Base-by-base conservation (phyloP, 1,140 invertebrate species). In the Drosophila pectinifera region DNA sequence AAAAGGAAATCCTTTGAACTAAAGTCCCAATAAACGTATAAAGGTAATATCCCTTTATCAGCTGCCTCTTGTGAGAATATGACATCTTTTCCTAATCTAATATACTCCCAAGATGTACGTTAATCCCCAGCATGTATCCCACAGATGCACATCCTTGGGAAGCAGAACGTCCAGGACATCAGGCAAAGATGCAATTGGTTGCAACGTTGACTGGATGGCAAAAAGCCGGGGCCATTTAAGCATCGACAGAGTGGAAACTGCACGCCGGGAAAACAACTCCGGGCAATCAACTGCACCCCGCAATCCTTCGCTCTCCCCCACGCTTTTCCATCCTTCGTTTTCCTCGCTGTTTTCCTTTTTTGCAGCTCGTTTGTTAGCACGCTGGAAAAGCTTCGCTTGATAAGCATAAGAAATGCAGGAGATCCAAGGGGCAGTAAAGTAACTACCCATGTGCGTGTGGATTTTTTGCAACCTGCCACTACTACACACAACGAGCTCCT, bases 231-330 rank as follows among this genome's bases (percentile, higher is more conserved):
- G 41, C 58, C 56, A 41, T 53, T 78, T 95, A 96, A 79, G 93
- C 95, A 41, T 97, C 97, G 82, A 91, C 95, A 22, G 93, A 93
- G 67, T 94, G 94, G 84, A 92, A 80, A 58, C 38, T 70, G 62
- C 31, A 55, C 11, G 46, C 54, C 62, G 77, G 58, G 65, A 83
- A 83, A 83, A 83, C 76, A 84, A 65, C 73, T 73, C 49, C 31
- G 45, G 73, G 81, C 81, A 85, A 77, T 77, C 70, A 65, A 70
- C 24, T 57, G 20, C 38, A 39, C 53, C 61, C 48, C 39, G n/a
- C 31, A 18, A 39, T 42, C 24, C 24, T 11, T 26, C 31, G 26
- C 28, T 8, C 13, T 55, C 51, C 39, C n/a, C 2, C n/a, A 31
- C 28, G 26, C 28, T 22, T 26, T 31, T 59, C 20, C 20, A 16